Conservation (phyloP, 2,113 vertebrate genomes). For the Serilophus lunatus region DNA sequence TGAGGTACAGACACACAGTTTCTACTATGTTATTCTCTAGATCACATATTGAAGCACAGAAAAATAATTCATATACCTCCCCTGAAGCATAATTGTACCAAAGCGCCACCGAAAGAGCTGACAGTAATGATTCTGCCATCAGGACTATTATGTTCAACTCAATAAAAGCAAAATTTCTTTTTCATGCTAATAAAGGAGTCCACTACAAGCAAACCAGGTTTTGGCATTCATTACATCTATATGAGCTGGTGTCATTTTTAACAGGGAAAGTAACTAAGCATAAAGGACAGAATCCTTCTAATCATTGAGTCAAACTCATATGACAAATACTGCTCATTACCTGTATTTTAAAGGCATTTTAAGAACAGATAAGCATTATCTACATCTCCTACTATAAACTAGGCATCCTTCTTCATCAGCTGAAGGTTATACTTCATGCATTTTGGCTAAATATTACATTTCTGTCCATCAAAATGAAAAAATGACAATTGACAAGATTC, state of each 20-base stretch:
- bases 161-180: neutral
- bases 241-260: neutral
- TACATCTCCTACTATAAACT: neutral
- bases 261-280: neutral
- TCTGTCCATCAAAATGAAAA: neutral
- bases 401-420: neutral
- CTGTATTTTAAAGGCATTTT: neutral
- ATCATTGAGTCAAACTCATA: neutral
- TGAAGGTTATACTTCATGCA: neutral
- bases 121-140: neutral
- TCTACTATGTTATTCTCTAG: neutral
- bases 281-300: neutral
- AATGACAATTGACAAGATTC: neutral
- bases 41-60: neutral
- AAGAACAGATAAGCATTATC: neutral
- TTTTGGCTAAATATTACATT: neutral
- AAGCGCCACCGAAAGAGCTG: neutral
- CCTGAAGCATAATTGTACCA: neutral
- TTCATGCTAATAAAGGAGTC: neutral
- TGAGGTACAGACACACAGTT: fast-evolving
- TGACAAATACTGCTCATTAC: neutral
- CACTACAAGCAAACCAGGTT: neutral
- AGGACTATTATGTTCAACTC: neutral
- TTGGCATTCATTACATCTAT: neutral
- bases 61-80: neutral